These are phyloP conservation scores for Schizaphis graminum DNA, from an alignment of 2,888 invertebrate species.

Conservation along the genomic window DNA sequence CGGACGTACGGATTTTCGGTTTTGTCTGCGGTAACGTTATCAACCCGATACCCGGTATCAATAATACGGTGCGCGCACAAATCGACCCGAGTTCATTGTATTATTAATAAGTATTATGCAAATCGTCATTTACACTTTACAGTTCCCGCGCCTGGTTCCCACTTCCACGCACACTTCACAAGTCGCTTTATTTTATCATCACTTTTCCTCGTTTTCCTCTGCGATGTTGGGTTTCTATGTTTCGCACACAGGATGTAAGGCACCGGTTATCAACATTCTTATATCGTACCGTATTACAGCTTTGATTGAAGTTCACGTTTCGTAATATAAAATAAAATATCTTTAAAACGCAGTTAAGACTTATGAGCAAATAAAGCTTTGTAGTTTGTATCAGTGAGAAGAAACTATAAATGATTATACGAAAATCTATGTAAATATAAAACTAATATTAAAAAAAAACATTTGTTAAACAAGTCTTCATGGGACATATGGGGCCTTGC, in stretches of 20 bases:
- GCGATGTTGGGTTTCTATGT: neutral
- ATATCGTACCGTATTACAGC: neutral
- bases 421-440: too few species aligned
- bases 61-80: neutral
- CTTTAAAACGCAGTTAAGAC: neutral
- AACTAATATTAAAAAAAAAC: too few species aligned
- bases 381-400: neutral
- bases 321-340: neutral
- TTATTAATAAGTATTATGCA: neutral
- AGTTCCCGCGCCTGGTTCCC: neutral
- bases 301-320: neutral
- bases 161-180: neutral
- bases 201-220: neutral
- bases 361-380: neutral
- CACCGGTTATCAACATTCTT: neutral
- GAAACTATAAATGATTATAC: too few species aligned
- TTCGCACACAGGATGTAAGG: neutral
- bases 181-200: neutral
- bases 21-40: neutral
- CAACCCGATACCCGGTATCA: neutral
- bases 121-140: neutral
- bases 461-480: too few species aligned
- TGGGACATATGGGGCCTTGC: too few species aligned
- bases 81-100: neutral
- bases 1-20: neutral